A percentile compares a stretch with the other conserved stretches of the same genome.
Evolutionary conservation across 2,113 vertebrate species (phyloP).

Genomic region (Cebus imitator): DNA sequence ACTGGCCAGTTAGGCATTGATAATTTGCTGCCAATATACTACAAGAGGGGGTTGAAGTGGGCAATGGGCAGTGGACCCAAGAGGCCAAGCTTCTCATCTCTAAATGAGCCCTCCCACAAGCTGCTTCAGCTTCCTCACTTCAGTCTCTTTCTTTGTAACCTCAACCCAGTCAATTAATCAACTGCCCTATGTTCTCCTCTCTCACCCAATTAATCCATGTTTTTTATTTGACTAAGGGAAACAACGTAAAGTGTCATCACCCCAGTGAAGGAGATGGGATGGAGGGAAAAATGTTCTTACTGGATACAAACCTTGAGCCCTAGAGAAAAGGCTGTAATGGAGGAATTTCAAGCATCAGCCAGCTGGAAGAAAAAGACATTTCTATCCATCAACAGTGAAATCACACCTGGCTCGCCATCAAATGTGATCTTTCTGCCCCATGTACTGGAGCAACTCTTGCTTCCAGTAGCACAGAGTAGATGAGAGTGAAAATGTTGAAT

Average conservation of each 20-base stretch:
- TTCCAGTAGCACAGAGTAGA: background rate
- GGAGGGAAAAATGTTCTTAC: background rate
- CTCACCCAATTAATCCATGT: background rate
- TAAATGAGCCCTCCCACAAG: background rate
- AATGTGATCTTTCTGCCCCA: background rate
- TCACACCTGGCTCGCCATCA: background rate
- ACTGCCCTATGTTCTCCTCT: background rate
- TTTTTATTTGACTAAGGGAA: slow-evolving; percentile 4
- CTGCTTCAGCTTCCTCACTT: background rate
- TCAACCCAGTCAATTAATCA: background rate
- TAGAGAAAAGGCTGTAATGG: background rate
- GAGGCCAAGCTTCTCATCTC: background rate
- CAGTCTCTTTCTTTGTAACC: background rate
- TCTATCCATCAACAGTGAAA: slow-evolving; percentile 13
- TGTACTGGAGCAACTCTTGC: background rate
- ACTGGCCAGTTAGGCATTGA: background rate
- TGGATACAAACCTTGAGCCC: background rate
- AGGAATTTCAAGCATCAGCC: background rate
- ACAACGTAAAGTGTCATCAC: background rate
- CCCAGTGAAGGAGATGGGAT: background rate
- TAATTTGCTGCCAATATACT: background rate
- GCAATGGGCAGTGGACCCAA: background rate
- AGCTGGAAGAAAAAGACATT: background rate
- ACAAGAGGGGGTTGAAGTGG: background rate
- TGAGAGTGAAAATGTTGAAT: background rate